Evolutionary conservation across 2,888 invertebrate species (phyloP).

Genomic region (Coronaproctus castanopsis): DNA sequence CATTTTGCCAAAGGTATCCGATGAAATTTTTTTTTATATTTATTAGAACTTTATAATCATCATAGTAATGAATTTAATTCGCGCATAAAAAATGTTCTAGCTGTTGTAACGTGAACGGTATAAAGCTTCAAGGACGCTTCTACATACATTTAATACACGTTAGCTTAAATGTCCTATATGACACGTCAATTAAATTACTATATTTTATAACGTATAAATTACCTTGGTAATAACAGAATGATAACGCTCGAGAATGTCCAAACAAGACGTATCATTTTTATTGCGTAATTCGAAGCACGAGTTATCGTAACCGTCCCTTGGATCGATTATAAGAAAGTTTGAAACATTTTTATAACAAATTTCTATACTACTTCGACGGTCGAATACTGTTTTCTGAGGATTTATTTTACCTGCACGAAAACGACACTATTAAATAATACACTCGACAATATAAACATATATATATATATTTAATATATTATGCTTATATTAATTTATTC

Average conservation of each 20-base stretch:
- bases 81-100: neutral
- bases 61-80: neutral
- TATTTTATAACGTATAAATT: no score
- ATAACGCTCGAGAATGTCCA: conserved; percentile 7
- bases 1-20: neutral
- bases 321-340: conserved; percentile 62
- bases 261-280: conserved; percentile 22
- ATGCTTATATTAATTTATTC: no score
- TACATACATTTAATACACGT: no score
- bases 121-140: no score
- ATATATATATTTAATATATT: no score
- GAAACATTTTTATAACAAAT: conserved; percentile 58
- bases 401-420: conserved; percentile 46
- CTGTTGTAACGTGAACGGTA: neutral
- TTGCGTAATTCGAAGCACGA: conserved; percentile 39
- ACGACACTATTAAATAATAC: neutral
- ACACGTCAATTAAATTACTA: no score
- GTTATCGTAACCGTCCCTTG: conserved; percentile 80
- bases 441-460: no score
- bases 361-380: conserved; percentile 62
- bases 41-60: neutral
- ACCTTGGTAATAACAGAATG: conserved; percentile 10
- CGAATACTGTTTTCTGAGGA: conserved; percentile 62
- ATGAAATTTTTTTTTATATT: neutral
- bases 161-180: no score